Evolutionary conservation across 2,113 vertebrate species (phyloP), one percentile per base, ranked within the genome.

Genomic region (Isichthys henryi): DNA sequence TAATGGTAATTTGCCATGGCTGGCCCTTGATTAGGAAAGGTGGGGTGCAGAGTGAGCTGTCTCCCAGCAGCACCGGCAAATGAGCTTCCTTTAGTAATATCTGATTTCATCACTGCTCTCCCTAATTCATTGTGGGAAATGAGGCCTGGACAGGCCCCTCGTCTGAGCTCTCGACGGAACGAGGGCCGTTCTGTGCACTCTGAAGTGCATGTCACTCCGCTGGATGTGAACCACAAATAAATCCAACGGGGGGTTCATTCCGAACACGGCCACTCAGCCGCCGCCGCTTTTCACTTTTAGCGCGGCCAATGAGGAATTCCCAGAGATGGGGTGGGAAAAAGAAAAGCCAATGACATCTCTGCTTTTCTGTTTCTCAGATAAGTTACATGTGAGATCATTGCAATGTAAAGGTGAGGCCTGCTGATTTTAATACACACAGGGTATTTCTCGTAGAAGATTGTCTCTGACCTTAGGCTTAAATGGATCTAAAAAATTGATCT

Each of bases 401-500:
- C 35, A 19, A 77, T 77, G 35, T 77, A 77, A 77, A 77, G 35
- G 74, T 43, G 74, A 77, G 35, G 27, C 74, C 15, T 77, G 35
- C 74, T 39, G 70, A 35, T 77, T 77, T 77, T 77, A 77, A 77
- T 77, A 43, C 35, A 77, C 35, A 77, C 74, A 13, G 82, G 43
- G 39, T 11, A 46, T 84, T 84, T 84, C 23, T 84, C 48, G 39
- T 82, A 82, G 45, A 21, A 84, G 39, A 45, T 83, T 84, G 82
- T 46, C 82, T 84, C 23, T 45, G 82, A 48, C 82, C 45, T 45
- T 46, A 23, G 45, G 82, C 45, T 84, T 48, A 84, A 48, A 48
- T 84, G 45, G 82, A 84, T 84, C 82, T 84, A 84, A 84, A 84
- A 84, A 84, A 84, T 84, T 46, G 45, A 84, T 84, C 82, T 84